Evolutionary conservation across 1,140 invertebrate genomes (phyloP).

Genomic region (Atta texana): DNA sequence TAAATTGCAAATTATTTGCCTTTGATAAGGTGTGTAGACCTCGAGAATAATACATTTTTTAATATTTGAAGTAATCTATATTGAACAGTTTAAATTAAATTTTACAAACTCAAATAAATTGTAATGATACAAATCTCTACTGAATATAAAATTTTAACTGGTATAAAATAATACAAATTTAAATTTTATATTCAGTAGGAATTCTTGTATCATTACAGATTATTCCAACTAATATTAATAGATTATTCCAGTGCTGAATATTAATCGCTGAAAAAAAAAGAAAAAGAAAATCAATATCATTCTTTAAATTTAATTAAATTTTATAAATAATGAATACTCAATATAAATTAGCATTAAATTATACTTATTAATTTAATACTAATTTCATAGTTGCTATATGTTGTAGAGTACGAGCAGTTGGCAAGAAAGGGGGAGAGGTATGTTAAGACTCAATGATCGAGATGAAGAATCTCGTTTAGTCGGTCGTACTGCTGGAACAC

Average conservation of each 20-base stretch:
- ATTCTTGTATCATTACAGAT: too few relatives aligned
- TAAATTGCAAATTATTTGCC: conserved; percentile 96
- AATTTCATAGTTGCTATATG: background rate
- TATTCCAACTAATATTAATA: too few relatives aligned
- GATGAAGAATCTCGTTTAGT: conserved; percentile 92
- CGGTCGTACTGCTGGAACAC: conserved; percentile 94
- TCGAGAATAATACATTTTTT: conserved; percentile 8
- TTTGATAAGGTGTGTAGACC: conserved; percentile 89
- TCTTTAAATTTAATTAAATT: background rate
- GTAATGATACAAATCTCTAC: too few relatives aligned
- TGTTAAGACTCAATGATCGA: conserved; percentile 94
- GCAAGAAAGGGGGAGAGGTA: conserved; percentile 96
- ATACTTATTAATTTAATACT: background rate
- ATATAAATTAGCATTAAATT: background rate
- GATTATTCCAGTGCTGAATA: too few relatives aligned
- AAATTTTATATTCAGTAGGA: too few relatives aligned
- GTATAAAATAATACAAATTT: too few relatives aligned
- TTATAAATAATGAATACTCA: background rate
- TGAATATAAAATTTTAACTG: too few relatives aligned
- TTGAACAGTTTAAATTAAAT: background rate
- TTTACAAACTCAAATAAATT: background rate
- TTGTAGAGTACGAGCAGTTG: conserved; percentile 89
- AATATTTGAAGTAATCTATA: background rate
- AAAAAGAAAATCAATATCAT: too few relatives aligned
- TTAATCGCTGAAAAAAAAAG: too few relatives aligned